Percentiles rank a stretch among this genome's conserved stretches.
These are phyloP conservation scores for Bemisia tabaci DNA, from an alignment of 1,140 invertebrate species.

Conservation along the genomic window DNA sequence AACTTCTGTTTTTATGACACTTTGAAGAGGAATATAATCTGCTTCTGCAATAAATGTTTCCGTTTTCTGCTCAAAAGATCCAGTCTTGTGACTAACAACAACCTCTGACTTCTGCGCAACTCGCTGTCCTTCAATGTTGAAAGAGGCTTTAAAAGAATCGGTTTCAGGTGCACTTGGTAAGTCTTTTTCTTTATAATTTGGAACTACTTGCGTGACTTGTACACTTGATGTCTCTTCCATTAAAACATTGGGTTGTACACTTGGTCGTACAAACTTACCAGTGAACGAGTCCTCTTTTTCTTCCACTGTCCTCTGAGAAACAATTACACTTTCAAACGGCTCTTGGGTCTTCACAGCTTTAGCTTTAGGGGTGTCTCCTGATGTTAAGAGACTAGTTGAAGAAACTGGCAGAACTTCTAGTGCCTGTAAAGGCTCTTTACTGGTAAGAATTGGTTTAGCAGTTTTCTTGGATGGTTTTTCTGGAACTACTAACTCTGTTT, in stretches of 20 bases:
- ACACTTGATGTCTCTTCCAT: conserved; percentile 36
- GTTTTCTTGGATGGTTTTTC: conserved; percentile 18
- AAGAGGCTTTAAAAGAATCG: conserved; percentile 30
- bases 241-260: conserved; percentile 31
- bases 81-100: conserved; percentile 18
- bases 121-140: conserved; percentile 35
- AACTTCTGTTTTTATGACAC: conserved; percentile 17
- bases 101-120: conserved; percentile 39
- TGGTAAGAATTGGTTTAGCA: conserved; percentile 24
- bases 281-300: conserved; percentile 39
- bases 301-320: conserved; percentile 21
- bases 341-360: conserved; percentile 20
- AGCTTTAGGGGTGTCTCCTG: background rate
- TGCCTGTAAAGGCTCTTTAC: conserved; percentile 22
- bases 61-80: background rate
- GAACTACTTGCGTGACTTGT: conserved; percentile 33
- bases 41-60: conserved; percentile 9
- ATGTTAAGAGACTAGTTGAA: conserved; percentile 14
- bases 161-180: conserved; percentile 30
- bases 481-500: conserved; percentile 11
- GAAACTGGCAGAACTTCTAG: conserved; percentile 22
- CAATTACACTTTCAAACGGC: conserved; percentile 23
- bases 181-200: conserved; percentile 36
- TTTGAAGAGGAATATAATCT: conserved; percentile 8
- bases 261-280: conserved; percentile 26